These are phyloP conservation scores for Conus ventricosus DNA, from an alignment of 1,140 invertebrate genomes.

Conservation along the genomic window DNA sequence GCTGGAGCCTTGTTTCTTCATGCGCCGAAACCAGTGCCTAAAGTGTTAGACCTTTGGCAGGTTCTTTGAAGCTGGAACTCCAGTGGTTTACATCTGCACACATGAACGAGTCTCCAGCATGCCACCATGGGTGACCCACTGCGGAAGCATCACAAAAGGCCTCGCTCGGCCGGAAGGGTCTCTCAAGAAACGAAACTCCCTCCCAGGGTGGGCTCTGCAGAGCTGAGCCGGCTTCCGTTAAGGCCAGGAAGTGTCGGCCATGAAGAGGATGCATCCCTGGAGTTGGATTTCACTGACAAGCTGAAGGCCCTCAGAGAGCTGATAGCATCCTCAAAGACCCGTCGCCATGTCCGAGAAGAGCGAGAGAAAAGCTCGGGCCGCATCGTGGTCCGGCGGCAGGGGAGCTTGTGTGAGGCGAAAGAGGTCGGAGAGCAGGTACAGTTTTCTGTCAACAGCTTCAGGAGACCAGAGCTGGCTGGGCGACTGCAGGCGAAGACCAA, in stretches of 20 bases:
- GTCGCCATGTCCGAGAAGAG: not conserved
- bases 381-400: conserved; percentile 9
- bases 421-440: conserved; percentile 12
- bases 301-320: conserved; percentile 25
- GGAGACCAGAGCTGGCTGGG: conserved; percentile 4
- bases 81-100: not conserved
- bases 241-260: not conserved
- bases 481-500: not conserved
- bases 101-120: not conserved
- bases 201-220: not conserved
- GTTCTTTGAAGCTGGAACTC: not conserved
- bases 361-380: not conserved
- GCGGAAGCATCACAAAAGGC: not conserved
- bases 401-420: not conserved
- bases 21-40: not conserved
- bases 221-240: not conserved
- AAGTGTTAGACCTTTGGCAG: too few relatives aligned
- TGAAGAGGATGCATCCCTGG: not conserved
- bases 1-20: not conserved
- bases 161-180: not conserved
- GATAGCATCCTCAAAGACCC: conserved; percentile 21
- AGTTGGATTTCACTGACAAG: conserved; percentile 34
- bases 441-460: conserved; percentile 25
- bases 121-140: not conserved
- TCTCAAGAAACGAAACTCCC: not conserved